Base-by-base conservation (phyloP, 2,888 invertebrate genomes). In the Taphrorychus bicolor region DNA sequence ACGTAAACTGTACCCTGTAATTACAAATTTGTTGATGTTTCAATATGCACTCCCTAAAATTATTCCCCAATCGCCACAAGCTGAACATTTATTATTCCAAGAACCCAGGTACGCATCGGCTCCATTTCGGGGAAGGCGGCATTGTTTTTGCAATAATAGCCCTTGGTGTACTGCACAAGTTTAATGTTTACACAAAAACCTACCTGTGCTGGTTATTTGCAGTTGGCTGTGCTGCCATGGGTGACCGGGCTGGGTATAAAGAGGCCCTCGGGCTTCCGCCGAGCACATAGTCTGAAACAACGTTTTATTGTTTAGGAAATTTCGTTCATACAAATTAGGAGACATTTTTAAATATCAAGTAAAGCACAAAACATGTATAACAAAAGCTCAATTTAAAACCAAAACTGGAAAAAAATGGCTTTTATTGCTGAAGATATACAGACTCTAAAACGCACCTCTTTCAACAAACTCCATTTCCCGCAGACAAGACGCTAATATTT, bases 211-310 rank as follows among this genome's bases (percentile, higher is more conserved):
- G 77, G 59, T 73, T 71, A 60, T 73, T 72, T 60, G 69, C 66
- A 40, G 60, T 70, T 42, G 75, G 70, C 22, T 73, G 72, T 18
- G 78, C 77, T 62, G 81, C 77, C 79, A 83, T 80, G 58, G 85
- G 83, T 71, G 82, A 83, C 71, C 83, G 77, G 41, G 82, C 82
- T 56, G 83, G 85, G 77, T 84, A 86, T 72, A 84, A 82, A 73
- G 83, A 78, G 78, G 84, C 81, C 79, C 85, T 83, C 76, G 85
- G 85, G 78, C 85, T 85, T 71, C 82, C 81, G 75, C 84, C 84
- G 79, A 85, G 83, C 73, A 85, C 83, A 80, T 86, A 86, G 80
- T 86, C 86, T 86, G 82, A 57, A 83, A 67, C 52, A 67, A 65
- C 54, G 54, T 65, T 59, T 68, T 42, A 32, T 9, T 32, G 32